These are phyloP conservation scores for Cartodere bifasciata DNA, from an alignment of 2,888 invertebrate species.

Conservation along the genomic window DNA sequence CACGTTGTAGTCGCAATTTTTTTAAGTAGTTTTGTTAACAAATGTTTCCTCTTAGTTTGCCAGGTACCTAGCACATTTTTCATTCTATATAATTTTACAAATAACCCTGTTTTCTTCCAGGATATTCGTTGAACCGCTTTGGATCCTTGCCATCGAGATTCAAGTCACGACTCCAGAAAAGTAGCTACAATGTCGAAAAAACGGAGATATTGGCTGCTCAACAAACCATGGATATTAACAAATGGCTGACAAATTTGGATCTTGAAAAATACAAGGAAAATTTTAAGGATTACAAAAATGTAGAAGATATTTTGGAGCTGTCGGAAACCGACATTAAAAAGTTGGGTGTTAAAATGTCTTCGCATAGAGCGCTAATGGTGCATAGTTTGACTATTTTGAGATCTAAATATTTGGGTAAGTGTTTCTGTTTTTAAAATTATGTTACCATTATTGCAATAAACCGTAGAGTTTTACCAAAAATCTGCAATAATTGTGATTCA, in stretches of 20 bases:
- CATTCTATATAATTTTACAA: no score
- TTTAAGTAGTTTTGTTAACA: no score
- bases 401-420: slow-evolving; percentile 45
- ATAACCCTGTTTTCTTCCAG: slow-evolving; percentile 6
- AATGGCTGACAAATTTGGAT: slow-evolving; percentile 49
- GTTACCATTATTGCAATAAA: no score
- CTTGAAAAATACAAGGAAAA: slow-evolving; percentile 41
- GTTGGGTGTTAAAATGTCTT: slow-evolving; percentile 47
- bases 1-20: no score
- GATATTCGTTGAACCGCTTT: slow-evolving; percentile 10
- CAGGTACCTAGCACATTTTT: no score
- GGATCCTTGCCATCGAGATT: slow-evolving; percentile 10
- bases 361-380: slow-evolving; percentile 50
- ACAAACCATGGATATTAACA: slow-evolving; percentile 33
- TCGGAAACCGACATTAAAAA: slow-evolving; percentile 46
- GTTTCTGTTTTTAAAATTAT: no score
- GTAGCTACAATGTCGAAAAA: no score
- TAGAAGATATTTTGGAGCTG: slow-evolving; percentile 44
- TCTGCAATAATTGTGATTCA: no score
- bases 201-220: no score
- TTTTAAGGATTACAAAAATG: slow-evolving; percentile 40
- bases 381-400: slow-evolving; percentile 49
- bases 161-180: slow-evolving; percentile 10
- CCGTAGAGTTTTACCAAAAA: no score
- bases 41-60: no score